Evolutionary conservation across 2,888 invertebrate species (phyloP).

Genomic region (Macroteleia sp.): DNA sequence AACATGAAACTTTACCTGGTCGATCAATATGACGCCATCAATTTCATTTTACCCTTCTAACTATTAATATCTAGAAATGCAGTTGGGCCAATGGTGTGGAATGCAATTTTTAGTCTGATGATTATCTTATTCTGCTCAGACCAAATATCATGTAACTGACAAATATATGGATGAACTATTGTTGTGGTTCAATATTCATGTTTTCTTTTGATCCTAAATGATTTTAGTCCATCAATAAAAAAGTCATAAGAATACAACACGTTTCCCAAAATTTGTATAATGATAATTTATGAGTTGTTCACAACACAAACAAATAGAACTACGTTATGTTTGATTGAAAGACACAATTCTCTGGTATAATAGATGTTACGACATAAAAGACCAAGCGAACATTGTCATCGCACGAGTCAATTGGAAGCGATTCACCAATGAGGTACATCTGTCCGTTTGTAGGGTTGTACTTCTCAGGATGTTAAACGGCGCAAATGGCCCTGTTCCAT

Average conservation of each 20-base stretch:
- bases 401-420: slow-evolving; percentile 64
- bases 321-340: slow-evolving; percentile 24
- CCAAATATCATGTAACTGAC: background rate
- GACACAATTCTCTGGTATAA: slow-evolving; percentile 29
- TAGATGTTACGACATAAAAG: slow-evolving; percentile 50
- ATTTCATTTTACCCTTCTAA: slow-evolving; percentile 14
- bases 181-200: slow-evolving; percentile 3
- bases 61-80: background rate
- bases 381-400: slow-evolving; percentile 57
- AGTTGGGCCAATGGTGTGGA: background rate
- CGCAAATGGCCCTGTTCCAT: slow-evolving; percentile 72
- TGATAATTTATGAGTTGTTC: slow-evolving; percentile 32
- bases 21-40: slow-evolving; percentile 55
- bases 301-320: slow-evolving; percentile 19
- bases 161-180: slow-evolving; percentile 12
- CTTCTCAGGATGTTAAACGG: slow-evolving; percentile 69
- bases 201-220: slow-evolving; percentile 5
- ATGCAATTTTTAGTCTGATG: slow-evolving; percentile 5
- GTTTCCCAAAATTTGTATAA: slow-evolving; percentile 28
- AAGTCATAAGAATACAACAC: slow-evolving; percentile 14
- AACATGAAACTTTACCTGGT: slow-evolving; percentile 29
- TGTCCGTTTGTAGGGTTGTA: slow-evolving; percentile 65
- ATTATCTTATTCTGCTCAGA: background rate
- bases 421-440: slow-evolving; percentile 70
- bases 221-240: slow-evolving; percentile 27